Conservation (phyloP, 2,113 vertebrate genomes). For the Piaya cayana region DNA sequence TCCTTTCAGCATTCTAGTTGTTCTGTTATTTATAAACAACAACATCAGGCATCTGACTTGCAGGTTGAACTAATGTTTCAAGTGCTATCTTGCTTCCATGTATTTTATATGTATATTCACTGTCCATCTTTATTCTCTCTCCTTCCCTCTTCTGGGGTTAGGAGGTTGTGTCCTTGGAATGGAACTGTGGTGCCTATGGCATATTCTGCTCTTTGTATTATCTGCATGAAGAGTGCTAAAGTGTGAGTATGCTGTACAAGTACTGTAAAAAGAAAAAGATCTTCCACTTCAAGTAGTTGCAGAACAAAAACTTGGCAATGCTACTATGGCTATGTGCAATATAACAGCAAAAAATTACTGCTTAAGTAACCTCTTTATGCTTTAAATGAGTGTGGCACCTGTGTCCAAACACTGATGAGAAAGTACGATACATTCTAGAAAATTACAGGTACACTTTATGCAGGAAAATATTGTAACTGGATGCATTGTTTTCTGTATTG, state of each 20-base stretch:
- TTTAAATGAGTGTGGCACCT: not conserved
- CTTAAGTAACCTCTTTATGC: not conserved
- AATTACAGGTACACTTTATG: not conserved
- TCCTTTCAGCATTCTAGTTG: not conserved
- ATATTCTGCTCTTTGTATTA: not conserved
- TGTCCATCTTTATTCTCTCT: not conserved
- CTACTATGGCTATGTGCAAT: not conserved
- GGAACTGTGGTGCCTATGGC: not conserved
- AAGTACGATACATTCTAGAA: not conserved
- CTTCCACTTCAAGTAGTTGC: not conserved
- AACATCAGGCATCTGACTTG: not conserved
- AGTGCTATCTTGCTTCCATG: not conserved
- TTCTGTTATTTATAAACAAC: not conserved
- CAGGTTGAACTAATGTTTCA: not conserved
- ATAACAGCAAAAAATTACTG: not conserved
- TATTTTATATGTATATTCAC: not conserved
- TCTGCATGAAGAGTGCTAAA: not conserved
- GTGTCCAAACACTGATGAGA: not conserved
- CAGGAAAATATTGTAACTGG: not conserved
- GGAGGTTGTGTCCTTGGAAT: not conserved
- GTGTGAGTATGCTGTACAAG: not conserved
- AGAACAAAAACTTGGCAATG: not conserved
- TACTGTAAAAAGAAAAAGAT: not conserved
- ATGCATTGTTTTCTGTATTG: not conserved
- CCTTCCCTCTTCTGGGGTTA: not conserved